Evolutionary conservation across 2,888 invertebrate species (phyloP).

Genomic region (Diloba caeruleocephala): DNA sequence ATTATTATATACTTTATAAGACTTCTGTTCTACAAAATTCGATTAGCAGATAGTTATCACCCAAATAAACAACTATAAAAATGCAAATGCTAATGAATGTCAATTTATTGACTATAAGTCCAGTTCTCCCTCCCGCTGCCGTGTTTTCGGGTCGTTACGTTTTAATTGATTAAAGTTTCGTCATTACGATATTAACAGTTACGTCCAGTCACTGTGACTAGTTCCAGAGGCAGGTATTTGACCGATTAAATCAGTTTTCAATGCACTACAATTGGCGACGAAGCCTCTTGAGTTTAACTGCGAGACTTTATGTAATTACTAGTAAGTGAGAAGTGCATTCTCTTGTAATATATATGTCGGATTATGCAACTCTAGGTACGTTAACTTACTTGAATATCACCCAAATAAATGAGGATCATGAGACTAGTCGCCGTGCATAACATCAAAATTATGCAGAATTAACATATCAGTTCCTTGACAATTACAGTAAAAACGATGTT

Average conservation of each 20-base stretch:
- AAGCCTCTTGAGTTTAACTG: constrained; percentile 27
- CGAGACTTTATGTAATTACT: constrained; percentile 43
- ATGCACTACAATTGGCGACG: constrained; percentile 38
- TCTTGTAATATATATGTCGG: constrained; percentile 37
- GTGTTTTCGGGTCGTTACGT: constrained; percentile 21
- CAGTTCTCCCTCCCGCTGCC: constrained; percentile 1
- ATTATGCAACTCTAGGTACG: constrained; percentile 32
- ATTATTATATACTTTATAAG: background rate
- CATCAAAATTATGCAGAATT: no score
- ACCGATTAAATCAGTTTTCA: constrained; percentile 57
- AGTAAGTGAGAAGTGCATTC: constrained; percentile 16
- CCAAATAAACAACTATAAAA: constrained; percentile 9
- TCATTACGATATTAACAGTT: constrained; percentile 50
- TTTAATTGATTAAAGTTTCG: constrained; percentile 34
- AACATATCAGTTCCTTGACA: no score
- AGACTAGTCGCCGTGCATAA: background rate
- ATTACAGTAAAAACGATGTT: no score
- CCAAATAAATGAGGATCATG: constrained; percentile 25
- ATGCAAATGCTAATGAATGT: constrained; percentile 23
- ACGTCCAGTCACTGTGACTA: constrained; percentile 49
- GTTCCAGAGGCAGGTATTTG: constrained; percentile 58
- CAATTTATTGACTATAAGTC: constrained; percentile 18
- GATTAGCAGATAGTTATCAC: constrained; percentile 20
- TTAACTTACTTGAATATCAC: constrained; percentile 38
- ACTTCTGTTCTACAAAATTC: background rate